A percentile compares a stretch with the other conserved stretches of the same genome.
These are phyloP conservation scores for Aphaenogaster ashmeadi DNA, from an alignment of 1,140 invertebrate genomes.

Conservation along the genomic window DNA sequence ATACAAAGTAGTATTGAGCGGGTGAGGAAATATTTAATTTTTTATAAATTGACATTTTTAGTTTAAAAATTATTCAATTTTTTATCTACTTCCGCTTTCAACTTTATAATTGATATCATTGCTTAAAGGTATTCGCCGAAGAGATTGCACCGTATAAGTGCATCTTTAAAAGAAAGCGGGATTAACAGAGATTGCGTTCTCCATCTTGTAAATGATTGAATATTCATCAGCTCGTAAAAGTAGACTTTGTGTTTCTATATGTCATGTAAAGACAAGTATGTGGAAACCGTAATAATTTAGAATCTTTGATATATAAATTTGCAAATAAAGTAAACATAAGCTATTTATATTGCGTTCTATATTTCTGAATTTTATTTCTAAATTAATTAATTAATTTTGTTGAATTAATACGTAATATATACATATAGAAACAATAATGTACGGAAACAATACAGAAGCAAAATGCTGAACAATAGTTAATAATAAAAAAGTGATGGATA, in stretches of 20 bases:
- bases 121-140: slow-evolving; percentile 78
- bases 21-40: slow-evolving; percentile 73
- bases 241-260: not conserved
- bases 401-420: not conserved
- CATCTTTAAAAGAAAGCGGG: slow-evolving; percentile 78
- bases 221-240: not conserved
- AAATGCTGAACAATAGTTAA: not conserved
- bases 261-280: not conserved
- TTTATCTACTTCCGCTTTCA: not conserved
- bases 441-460: not conserved
- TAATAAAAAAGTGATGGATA: not conserved
- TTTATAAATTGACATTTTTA: slow-evolving; percentile 26
- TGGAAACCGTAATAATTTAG: not conserved
- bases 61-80: not conserved
- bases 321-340: slow-evolving; percentile 10
- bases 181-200: slow-evolving; percentile 82
- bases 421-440: not conserved
- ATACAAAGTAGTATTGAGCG: slow-evolving; percentile 83
- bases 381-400: not conserved
- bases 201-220: slow-evolving; percentile 81
- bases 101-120: slow-evolving; percentile 21
- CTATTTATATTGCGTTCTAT: not conserved
- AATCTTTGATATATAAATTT: slow-evolving; percentile 18
- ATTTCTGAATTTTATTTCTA: not conserved
- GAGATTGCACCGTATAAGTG: slow-evolving; percentile 75